Evolutionary conservation across 2,888 invertebrate genomes (phyloP), one percentile per base, ranked within the genome.

Genomic region (Pseudanteris insignis): DNA sequence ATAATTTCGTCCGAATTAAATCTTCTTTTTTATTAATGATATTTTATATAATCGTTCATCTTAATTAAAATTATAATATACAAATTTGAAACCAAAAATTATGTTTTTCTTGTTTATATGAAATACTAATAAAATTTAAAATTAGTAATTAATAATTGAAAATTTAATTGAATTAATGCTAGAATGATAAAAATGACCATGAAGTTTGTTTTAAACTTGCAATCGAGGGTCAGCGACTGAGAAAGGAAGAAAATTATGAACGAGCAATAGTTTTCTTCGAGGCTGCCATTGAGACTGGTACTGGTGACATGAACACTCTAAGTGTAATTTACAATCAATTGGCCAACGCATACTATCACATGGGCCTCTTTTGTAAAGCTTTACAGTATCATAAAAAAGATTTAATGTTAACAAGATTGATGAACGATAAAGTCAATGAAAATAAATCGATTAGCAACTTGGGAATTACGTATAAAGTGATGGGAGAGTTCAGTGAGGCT

Each of bases 261-360:
- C 91, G 94, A 2, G 98, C 97, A 8, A 96, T 98, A 25, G 94
- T 96, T 41, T 96, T 95, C 83, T 96, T 98, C 75, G 94, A 95
- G 82, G 96, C 96, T 0, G 98, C 98, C 10, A 94, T 98, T 59
- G 93, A 95, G 81, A 92, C 94, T 2, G 95, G 95, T 61, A 96
- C 95, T 0, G 92, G 94, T 72, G 95, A 96, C 81, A 83, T 96
- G 65, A 87, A 94, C 69, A 96, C 96, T 0, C 84, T 98, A 36
- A 95, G 96, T 79, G 97, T 97, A 67, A 96, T 98, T 72, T 98
- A 97, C 82, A 96, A 95, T 77, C 98, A 98, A 79, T 85, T 99
- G 44, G 98, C 98, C 67, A 98, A 98, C 81, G 98, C 98, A 5
- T 97, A 96, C 81, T 99, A 98, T 82, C 96, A 96, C 81, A 84